Evolutionary conservation across 2,888 invertebrate genomes (phyloP), one percentile per base, ranked within the genome.

Genomic region (Timandra comae): DNA sequence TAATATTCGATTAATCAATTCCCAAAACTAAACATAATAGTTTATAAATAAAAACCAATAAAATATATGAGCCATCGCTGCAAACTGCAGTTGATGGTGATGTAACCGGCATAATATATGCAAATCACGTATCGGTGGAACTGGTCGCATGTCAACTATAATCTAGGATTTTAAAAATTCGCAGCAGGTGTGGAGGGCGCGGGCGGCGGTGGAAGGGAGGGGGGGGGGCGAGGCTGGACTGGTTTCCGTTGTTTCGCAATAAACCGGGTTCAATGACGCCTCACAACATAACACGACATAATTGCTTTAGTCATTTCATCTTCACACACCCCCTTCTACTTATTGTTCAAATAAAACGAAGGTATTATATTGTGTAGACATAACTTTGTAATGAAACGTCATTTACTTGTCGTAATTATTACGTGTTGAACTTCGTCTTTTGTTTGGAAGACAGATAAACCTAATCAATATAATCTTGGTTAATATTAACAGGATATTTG

Each of bases 161-260:
- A 82, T 81, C 82, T 80, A 84, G 79, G 80, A 79, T 75, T 81
- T 78, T 81, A 74, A 76, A 79, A 78, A 84, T 82, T 82, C 84
- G 76, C 74, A 66, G 75, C 82, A 84, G 81, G 84, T 82, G 77
- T 69, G 52, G 55, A 41, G 49, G 38, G 44, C 35, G 56, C 38
- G 49, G 34, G 40, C 44, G 32, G 52, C n/a, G n/a, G n/a, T n/a
- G n/a, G n/a, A n/a, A n/a, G n/a, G n/a, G n/a, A n/a, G 43, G 38
- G 43, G 33, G 50, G 44, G 43, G 43, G 43, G 44, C 41, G 44
- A 39, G 55, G 53, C 64, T 77, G 79, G 75, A 79, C 82, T 79
- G 77, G 82, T 82, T 84, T 85, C 84, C 84, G 84, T 82, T 85
- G 82, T 84, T 84, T 85, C 80, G 82, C 84, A 82, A 85, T 81